Conservation (phyloP, 2,113 vertebrate genomes). For the Galbula dea region DNA sequence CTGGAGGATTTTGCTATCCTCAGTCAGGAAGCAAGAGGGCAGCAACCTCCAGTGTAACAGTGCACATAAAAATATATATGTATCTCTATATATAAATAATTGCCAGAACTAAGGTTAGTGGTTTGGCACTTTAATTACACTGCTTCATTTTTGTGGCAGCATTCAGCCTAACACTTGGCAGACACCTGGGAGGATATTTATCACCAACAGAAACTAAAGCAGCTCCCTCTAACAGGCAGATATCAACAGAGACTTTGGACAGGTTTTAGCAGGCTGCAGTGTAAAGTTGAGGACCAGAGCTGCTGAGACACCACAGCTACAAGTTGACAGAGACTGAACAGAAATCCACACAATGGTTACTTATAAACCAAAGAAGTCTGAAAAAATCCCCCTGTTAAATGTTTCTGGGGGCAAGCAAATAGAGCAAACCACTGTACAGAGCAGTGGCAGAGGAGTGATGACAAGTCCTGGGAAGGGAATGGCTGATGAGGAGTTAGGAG, state of each 20-base stretch:
- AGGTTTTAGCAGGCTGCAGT: neutral
- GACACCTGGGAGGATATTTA: neutral
- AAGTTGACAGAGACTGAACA: neutral
- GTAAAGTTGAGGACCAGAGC: neutral
- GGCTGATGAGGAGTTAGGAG: neutral
- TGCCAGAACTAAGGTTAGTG: neutral
- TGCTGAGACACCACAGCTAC: neutral
- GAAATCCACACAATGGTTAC: neutral
- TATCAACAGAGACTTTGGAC: neutral
- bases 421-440: neutral
- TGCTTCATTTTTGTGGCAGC: neutral
- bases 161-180: neutral
- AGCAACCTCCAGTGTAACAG: neutral
- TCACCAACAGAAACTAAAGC: neutral
- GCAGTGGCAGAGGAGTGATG: neutral
- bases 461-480: neutral
- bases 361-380: neutral
- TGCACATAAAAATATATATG: too few species aligned
- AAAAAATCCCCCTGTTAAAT: neutral
- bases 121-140: neutral
- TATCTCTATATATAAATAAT: too few species aligned
- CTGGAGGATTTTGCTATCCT: neutral
- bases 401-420: neutral
- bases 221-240: neutral
- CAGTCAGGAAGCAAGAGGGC: slow-evolving; percentile 31